Evolutionary conservation across 2,888 invertebrate genomes (phyloP), one percentile per base, ranked within the genome.

Genomic region (Oasisia sp.): DNA sequence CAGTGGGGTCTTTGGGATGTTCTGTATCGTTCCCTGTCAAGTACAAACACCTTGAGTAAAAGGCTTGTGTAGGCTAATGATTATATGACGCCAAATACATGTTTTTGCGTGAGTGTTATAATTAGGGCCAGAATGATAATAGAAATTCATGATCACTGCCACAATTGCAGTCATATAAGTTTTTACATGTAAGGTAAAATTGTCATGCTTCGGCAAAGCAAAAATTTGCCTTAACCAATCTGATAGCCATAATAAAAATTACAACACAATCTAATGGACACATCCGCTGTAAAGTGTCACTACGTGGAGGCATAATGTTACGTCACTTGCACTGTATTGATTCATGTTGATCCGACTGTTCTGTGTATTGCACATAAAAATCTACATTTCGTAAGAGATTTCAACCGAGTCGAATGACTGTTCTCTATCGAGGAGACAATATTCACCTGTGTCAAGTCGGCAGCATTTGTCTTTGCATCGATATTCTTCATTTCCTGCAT

Each of bases 1-100:
- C 92, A 96, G 94, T 0, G 96, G 96, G 92, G 95, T 95, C 90
- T 94, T 94, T 14, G 95, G 95, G 2, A 95, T 92, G 19, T 94
- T 92, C 91, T 74, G 89, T 11, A 93, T 92, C 27, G 74, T 27
- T 19, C 74, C n/a, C 74, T 74, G 27, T 74, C 19, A 74, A 19
- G 27, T 19, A 74, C 2, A 74, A 74, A 74, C 27, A 19, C 74
- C 27, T 1, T 74, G 27, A 27, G 7, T 74, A 74, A 19, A 19
- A 74, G 74, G 19, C 19, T 3, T n/a, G 27, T 74, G 4, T 74
- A 7, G 27, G 5, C 19, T 74, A 19, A 19, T 74, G 74, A 74
- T 74, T 74, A 27, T 7, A 27, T 74, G 74, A 27, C 27, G 0
- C 27, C 74, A 74, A 74, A 74, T 74, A 14, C 14, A 50, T 50